Base-by-base conservation (phyloP, 2,797 vertebrate species). In the Hyperoplus immaculatus region DNA sequence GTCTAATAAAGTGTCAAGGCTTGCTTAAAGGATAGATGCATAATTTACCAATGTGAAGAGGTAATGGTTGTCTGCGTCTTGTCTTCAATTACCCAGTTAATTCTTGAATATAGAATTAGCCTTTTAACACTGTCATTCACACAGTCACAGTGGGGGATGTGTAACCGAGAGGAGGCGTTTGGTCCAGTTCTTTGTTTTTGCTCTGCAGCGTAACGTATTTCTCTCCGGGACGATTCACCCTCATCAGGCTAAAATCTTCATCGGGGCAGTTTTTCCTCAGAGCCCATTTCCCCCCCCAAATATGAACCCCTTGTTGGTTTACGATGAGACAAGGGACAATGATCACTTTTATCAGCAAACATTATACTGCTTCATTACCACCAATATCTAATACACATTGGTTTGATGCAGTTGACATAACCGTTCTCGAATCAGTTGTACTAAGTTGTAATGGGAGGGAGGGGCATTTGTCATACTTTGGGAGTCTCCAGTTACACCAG, bases 1-100 rank as follows among this genome's bases (percentile, higher is more conserved):
- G 43, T 12, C 18, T 86, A 71, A 68, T 88, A 67, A 73, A 77
- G 63, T 82, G 79, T 77, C 60, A 53, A 0, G 78, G 7, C 69
- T 56, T 18, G 43, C 70, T 82, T 84, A 73, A 77, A 85, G 83
- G 77, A 84, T 68, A 63, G 57, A 81, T 89, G 79, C 67, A 88
- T 89, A 86, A 86, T 90, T 89, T 69, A 90, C 63, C 39, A 70
- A 74, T 41, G 58, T 38, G 16, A 62, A 42, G 65, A 5, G 68
- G 67, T 80, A 74, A 83, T 76, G 75, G 59, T 65, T 72, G 68
- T 79, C 57, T 81, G 16, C 45, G 64, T 78, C 61, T 70, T 47
- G 64, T 78, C 61, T 70, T 80, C 36, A 56, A 53, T 84, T 78
- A 83, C 54, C 58, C 56, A 21, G 39, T 62, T 76, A 76, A 71